Evolutionary conservation across 2,797 vertebrate species (phyloP).

Genomic region (Eulemur coronatus): DNA sequence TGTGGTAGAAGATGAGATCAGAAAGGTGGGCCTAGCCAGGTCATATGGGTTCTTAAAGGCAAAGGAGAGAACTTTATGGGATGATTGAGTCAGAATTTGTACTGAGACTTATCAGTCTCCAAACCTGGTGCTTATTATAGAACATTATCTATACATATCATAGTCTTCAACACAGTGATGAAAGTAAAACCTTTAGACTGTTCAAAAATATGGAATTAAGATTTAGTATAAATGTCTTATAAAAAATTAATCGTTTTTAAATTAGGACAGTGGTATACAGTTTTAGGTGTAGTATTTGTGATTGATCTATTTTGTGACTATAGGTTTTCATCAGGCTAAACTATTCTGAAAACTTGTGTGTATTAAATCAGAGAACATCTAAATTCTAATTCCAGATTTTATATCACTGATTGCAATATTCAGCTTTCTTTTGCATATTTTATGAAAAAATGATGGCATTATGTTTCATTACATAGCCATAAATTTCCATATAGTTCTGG

Average conservation of each 20-base stretch:
- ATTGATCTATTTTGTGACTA: conserved; percentile 10
- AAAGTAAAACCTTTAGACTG: not conserved
- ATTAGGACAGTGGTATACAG: not conserved
- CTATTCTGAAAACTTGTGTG: not conserved
- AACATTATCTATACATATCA: not conserved
- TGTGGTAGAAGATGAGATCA: not conserved
- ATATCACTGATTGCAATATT: not conserved
- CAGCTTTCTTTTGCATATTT: conserved; percentile 3
- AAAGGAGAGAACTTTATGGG: not conserved
- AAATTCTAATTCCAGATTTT: conserved; percentile 42
- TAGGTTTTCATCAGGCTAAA: not conserved
- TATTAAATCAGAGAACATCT: conserved; percentile 26
- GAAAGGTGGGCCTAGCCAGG: not conserved
- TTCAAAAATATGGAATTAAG: conserved; percentile 30
- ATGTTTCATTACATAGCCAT: not conserved
- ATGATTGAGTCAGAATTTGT: not conserved
- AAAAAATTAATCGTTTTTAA: conserved; percentile 44
- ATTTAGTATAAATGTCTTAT: not conserved
- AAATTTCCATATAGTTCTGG: conserved; percentile 19
- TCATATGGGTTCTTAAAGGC: not conserved
- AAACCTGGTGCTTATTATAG: not conserved
- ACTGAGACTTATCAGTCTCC: not conserved
- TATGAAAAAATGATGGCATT: not conserved
- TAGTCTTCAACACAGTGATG: not conserved
- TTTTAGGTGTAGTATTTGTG: not conserved